phyloP scores from a whole-genome alignment of 2,888 invertebrate species.

The Agrochola litura region DNA sequence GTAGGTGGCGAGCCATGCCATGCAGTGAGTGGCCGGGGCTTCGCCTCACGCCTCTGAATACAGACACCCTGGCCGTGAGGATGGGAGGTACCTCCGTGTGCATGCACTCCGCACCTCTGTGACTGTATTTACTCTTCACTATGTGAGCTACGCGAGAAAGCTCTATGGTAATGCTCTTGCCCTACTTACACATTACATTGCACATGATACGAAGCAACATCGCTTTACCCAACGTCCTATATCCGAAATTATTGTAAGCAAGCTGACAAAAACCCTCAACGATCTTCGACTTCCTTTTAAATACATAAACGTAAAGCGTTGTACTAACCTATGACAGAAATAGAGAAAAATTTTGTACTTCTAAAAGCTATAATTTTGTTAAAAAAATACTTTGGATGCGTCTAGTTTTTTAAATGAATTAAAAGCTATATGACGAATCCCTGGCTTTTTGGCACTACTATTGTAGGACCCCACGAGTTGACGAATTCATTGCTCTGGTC shows the following conservation, averaged over 20 bases:
- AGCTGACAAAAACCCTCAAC: constrained; percentile 65
- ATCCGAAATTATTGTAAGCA: constrained; percentile 73
- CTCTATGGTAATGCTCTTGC: constrained; percentile 74
- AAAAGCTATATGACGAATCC: constrained; percentile 74
- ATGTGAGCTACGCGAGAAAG: constrained; percentile 83
- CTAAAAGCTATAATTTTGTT: constrained; percentile 78
- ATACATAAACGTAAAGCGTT: constrained; percentile 64
- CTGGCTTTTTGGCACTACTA: constrained; percentile 70
- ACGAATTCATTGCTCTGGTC: constrained; percentile 44
- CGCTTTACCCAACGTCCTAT: constrained; percentile 75
- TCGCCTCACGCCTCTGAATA: constrained; percentile 80
- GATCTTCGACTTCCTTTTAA: constrained; percentile 55
- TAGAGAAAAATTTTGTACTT: constrained; percentile 58
- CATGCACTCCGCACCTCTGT: constrained; percentile 79
- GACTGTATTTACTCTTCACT: constrained; percentile 84
- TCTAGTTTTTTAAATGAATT: constrained; percentile 70
- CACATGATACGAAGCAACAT: constrained; percentile 84
- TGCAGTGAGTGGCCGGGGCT: constrained; percentile 76
- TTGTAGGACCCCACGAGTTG: constrained; percentile 69
- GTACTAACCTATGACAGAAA: constrained; percentile 69
- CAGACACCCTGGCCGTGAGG: constrained; percentile 74
- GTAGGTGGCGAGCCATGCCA: constrained; percentile 72
- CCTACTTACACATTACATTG: constrained; percentile 73
- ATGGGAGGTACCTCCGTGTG: constrained; percentile 64
- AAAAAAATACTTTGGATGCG: constrained; percentile 64